Percentiles rank a stretch among this genome's conserved stretches.
These are phyloP conservation scores for Sparidentex hasta DNA, from an alignment of 2,797 vertebrate species.

Conservation along the genomic window DNA sequence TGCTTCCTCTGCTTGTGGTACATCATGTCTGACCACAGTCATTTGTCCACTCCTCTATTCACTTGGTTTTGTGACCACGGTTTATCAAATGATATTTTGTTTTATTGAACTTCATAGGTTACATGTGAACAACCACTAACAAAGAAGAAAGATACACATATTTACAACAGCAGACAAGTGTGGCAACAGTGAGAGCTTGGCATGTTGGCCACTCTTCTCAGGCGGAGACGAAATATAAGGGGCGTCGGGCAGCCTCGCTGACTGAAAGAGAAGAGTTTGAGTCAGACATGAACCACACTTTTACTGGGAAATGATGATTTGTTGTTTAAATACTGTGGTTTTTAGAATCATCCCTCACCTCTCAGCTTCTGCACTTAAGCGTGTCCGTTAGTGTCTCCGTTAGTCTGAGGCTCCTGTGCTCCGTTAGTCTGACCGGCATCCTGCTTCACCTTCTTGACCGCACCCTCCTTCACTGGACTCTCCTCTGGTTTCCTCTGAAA, in stretches of 20 bases:
- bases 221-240: not conserved
- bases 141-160: constrained; percentile 44
- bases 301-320: not conserved
- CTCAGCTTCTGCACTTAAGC: constrained; percentile 36
- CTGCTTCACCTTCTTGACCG: constrained; percentile 77
- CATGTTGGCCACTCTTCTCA: not conserved
- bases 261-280: constrained; percentile 41
- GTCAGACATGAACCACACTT: not conserved
- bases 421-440: constrained; percentile 1
- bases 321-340: too few relatives aligned
- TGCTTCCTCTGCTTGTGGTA: not conserved
- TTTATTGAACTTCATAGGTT: constrained; percentile 89
- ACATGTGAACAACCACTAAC: constrained; percentile 16
- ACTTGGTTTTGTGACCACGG: not conserved
- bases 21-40: not conserved
- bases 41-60: not conserved
- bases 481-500: constrained; percentile 82
- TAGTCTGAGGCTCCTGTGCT: not conserved
- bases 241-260: constrained; percentile 26
- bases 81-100: constrained; percentile 82
- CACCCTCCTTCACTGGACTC: constrained; percentile 75
- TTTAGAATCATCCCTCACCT: constrained; percentile 37
- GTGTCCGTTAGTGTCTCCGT: constrained; percentile 19
- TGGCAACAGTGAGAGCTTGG: not conserved
- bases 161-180: constrained; percentile 67